Evolutionary conservation across 64 coral and sea anemone genomes (phyloP).

Genomic region (Platygyra sinensis): DNA sequence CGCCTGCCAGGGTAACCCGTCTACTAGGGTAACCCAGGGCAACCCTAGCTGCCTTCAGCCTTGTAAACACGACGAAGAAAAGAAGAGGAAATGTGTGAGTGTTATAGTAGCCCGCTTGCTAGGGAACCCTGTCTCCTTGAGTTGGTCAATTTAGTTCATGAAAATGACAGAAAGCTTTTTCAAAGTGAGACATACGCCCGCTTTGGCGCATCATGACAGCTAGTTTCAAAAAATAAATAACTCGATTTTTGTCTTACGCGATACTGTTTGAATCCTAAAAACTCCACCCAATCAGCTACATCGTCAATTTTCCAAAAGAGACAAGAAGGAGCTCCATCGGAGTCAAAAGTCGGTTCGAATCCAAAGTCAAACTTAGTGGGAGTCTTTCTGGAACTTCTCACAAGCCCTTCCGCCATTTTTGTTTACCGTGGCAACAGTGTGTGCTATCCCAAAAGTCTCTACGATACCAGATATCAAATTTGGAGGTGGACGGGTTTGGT

Average conservation of each 20-base stretch:
- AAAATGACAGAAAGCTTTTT: too few relatives aligned
- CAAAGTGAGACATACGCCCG: too few relatives aligned
- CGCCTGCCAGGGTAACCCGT: too few relatives aligned
- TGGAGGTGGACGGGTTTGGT: too few relatives aligned
- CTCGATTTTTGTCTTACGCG: constrained; percentile 56
- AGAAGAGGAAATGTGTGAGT: too few relatives aligned
- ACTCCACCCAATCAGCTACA: constrained; percentile 95
- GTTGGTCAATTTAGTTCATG: too few relatives aligned
- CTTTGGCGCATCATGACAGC: too few relatives aligned
- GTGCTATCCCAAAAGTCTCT: not conserved
- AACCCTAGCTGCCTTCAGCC: too few relatives aligned
- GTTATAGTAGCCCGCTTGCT: too few relatives aligned
- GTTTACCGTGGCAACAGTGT: constrained; percentile 63
- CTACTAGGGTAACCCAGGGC: too few relatives aligned
- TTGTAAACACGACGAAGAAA: too few relatives aligned
- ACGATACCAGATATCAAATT: not conserved
- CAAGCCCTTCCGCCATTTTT: constrained; percentile 78
- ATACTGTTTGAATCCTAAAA: constrained; percentile 88
- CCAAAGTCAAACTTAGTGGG: constrained; percentile 90
- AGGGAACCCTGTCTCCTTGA: too few relatives aligned
- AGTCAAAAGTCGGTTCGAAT: constrained; percentile 84
- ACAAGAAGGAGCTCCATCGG: constrained; percentile 87
- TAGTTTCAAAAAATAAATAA: not conserved
- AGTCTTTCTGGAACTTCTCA: constrained; percentile 80
- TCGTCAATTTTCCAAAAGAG: constrained; percentile 82